These are phyloP conservation scores for Agapornis roseicollis DNA, from an alignment of 2,113 vertebrate species.

Conservation along the genomic window DNA sequence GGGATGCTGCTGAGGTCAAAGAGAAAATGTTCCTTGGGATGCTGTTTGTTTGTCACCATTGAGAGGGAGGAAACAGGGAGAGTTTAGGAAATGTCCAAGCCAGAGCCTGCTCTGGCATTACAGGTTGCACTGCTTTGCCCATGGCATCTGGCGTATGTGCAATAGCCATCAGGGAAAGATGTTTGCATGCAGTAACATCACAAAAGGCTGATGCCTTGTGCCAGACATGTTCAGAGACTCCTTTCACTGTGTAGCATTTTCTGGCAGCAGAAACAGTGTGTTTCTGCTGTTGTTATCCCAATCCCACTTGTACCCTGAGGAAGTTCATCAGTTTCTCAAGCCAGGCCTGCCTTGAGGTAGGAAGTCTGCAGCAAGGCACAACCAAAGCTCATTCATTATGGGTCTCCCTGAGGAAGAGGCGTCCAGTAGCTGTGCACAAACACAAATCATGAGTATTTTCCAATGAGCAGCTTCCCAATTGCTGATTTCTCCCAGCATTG, in stretches of 20 bases:
- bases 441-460: background rate
- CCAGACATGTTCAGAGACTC: background rate
- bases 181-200: background rate
- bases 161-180: background rate
- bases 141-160: background rate
- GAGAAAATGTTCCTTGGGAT: background rate
- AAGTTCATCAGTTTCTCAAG: background rate
- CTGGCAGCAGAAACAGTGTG: background rate
- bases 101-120: background rate
- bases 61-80: background rate
- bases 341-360: background rate
- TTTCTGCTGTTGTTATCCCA: background rate
- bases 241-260: background rate
- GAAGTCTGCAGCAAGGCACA: background rate
- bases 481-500: background rate
- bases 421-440: background rate
- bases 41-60: background rate
- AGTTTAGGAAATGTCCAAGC: background rate
- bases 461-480: background rate
- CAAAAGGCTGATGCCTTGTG: background rate
- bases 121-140: background rate
- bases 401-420: background rate
- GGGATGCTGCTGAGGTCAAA: background rate
- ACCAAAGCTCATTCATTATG: background rate
- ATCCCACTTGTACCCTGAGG: background rate